Conservation (phyloP, 2,113 vertebrate species). For the Otolemur garnettii region DNA sequence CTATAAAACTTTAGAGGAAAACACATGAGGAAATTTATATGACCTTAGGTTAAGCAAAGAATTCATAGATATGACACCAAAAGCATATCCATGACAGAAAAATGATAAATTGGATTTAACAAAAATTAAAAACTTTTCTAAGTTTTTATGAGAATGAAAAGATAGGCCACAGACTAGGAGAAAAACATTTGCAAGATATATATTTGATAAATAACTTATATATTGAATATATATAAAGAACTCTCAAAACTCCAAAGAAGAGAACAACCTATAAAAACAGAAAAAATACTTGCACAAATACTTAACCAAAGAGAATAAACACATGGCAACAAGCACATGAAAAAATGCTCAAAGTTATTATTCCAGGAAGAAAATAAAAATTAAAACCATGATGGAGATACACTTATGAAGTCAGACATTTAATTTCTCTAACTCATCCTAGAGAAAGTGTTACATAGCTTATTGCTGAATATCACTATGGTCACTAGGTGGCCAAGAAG, state of each 20-base stretch:
- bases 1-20: background rate
- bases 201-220: background rate
- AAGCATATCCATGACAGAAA: background rate
- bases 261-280: background rate
- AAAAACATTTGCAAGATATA: background rate
- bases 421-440: too few species aligned
- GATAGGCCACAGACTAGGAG: background rate
- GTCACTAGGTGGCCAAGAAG: too few species aligned
- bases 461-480: too few species aligned
- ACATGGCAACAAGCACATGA: background rate
- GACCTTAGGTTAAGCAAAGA: background rate
- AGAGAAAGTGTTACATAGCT: too few species aligned
- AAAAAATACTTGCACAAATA: background rate
- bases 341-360: background rate
- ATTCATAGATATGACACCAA: background rate
- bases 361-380: background rate
- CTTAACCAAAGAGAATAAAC: background rate
- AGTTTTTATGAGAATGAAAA: background rate
- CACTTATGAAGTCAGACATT: too few species aligned
- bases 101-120: background rate
- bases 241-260: background rate
- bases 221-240: background rate
- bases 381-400: background rate
- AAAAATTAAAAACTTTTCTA: background rate
- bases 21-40: background rate